These are phyloP conservation scores for Sylvia borin DNA, from an alignment of 2,797 vertebrate species.

Conservation along the genomic window DNA sequence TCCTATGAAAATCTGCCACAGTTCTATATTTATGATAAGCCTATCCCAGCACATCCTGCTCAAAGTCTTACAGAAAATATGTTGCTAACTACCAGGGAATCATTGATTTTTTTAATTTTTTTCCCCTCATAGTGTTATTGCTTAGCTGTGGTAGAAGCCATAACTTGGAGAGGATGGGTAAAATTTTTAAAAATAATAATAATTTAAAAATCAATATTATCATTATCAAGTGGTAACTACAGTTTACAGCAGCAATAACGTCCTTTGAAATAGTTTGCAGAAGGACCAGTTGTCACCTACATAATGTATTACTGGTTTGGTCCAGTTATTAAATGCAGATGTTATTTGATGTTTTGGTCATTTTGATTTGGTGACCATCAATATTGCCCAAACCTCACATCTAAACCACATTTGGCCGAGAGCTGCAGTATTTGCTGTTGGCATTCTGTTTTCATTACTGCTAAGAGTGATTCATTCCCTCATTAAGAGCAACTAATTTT, in stretches of 20 bases:
- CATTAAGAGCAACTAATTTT: background rate
- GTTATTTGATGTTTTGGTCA: background rate
- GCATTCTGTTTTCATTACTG: background rate
- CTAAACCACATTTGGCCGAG: background rate
- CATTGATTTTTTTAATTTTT: constrained; percentile 50
- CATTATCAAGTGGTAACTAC: constrained; percentile 64
- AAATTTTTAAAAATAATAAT: background rate
- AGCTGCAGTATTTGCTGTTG: background rate
- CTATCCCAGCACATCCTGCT: constrained; percentile 47
- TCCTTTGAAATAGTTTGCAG: constrained; percentile 36
- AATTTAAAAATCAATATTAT: constrained; percentile 50
- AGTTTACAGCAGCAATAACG: constrained; percentile 60
- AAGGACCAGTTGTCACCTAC: constrained; percentile 2
- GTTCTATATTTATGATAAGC: constrained; percentile 44
- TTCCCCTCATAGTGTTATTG: background rate
- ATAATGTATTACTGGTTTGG: background rate
- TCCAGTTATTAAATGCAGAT: background rate
- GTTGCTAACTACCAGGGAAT: constrained; percentile 57
- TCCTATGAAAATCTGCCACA: constrained; percentile 39
- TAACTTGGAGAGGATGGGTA: background rate
- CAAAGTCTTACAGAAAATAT: constrained; percentile 53
- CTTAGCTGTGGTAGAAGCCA: constrained; percentile 40
- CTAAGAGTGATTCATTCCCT: background rate
- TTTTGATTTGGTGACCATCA: background rate
- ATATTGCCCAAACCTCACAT: background rate